Percentiles rank a stretch among this genome's conserved stretches.
Conservation (phyloP, 2,888 invertebrate species). For the Mythimna vitellina region DNA sequence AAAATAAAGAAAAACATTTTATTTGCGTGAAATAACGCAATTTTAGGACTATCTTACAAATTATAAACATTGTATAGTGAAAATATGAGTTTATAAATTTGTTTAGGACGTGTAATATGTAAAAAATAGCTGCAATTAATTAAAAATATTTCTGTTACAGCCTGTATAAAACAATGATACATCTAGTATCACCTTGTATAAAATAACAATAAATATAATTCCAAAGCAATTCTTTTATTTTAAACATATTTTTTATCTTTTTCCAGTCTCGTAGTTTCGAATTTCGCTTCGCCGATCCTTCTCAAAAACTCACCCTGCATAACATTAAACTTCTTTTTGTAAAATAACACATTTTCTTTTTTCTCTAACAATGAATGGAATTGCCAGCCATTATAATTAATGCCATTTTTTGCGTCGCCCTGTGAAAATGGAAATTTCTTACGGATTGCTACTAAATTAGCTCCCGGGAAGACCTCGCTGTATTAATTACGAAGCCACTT, state of each 20-base stretch:
- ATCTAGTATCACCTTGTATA: too few relatives aligned
- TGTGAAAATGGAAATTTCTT: constrained; percentile 68
- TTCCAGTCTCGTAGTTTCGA: background rate
- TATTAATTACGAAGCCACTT: constrained; percentile 60
- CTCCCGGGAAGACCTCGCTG: constrained; percentile 41
- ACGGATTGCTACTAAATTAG: constrained; percentile 68
- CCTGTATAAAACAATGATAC: too few relatives aligned
- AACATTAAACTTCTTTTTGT: constrained; percentile 19
- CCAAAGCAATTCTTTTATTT: too few relatives aligned
- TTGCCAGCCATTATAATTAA: constrained; percentile 65
- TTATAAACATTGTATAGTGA: too few relatives aligned
- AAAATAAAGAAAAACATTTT: too few relatives aligned
- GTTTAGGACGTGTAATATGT: too few relatives aligned
- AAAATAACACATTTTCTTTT: constrained; percentile 22
- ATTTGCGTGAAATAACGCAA: too few relatives aligned
- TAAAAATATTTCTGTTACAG: too few relatives aligned
- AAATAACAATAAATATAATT: too few relatives aligned
- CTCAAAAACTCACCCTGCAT: constrained; percentile 24
- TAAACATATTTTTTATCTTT: background rate
- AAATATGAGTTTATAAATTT: too few relatives aligned
- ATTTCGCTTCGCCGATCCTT: background rate
- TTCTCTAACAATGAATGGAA: constrained; percentile 33
- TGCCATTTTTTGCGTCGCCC: constrained; percentile 67
- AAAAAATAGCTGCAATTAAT: too few relatives aligned
- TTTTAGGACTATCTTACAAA: too few relatives aligned